Base-by-base conservation (phyloP, 2,113 vertebrate species). In the Calidris pygmaea region DNA sequence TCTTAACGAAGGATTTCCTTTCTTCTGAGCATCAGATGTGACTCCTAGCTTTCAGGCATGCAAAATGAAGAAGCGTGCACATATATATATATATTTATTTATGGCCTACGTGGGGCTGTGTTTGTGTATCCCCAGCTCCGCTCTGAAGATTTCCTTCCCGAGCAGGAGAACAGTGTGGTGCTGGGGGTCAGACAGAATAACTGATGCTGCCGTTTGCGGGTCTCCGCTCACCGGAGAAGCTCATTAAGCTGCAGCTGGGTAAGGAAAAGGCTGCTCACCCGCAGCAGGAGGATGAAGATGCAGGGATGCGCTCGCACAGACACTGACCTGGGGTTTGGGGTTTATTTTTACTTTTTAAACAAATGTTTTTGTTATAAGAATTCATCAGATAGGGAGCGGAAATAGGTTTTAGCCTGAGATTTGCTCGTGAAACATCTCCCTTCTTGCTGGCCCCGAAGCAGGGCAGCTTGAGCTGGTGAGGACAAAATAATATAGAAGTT, bases 1-100 rank as follows among this genome's bases (percentile, higher is more conserved):
- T 80, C 82, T 66, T 95, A 84, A 89, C 85, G 92, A 89, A 96
- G 95, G 80, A 96, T 96, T 95, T 97, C 85, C 95, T 94, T 95
- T 96, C 89, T 94, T 92, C 74, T 89, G 89, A 94, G 83, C 93
- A 82, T 94, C 82, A 84, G 85, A 79, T 82, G 37, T 82, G 68
- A 82, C 81, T 96, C 75, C 85, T 90, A 81, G 85, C 91, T 85
- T 85, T 95, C 83, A 56, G 63, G 78, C 89, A 53, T 87, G 80
- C 59, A 70, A 83, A 95, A 80, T 55, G 68, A 93, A 88, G 79
- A 76, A 86, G 77, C 8, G 48, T 3, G 9, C 80, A 55, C 62
- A 70, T n/a, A n/a, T n/a, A n/a, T 47, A 75, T 47, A 75, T 83
- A 26, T 96, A 87, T 94, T 93, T 96, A 87, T 93, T 92, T 91